These are phyloP conservation scores for Merops nubicus DNA, from an alignment of 2,113 vertebrate genomes.

Conservation along the genomic window DNA sequence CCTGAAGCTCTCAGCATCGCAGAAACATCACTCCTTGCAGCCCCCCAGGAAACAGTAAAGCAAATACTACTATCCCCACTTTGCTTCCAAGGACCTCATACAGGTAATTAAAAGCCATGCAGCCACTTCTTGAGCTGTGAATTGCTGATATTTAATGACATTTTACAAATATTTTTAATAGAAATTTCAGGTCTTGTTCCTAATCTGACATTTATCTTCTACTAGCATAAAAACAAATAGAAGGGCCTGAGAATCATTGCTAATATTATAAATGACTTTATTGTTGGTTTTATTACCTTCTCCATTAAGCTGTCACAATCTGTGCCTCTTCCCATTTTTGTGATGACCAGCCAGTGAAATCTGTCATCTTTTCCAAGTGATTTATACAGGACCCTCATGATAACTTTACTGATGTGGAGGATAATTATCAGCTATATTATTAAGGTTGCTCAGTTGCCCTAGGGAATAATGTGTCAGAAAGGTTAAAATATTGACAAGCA, in stretches of 20 bases:
- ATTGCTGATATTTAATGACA: constrained; percentile 52
- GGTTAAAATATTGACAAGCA: constrained; percentile 69
- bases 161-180: constrained; percentile 69
- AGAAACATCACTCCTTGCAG: background rate
- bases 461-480: constrained; percentile 44
- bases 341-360: constrained; percentile 19
- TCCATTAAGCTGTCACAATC: constrained; percentile 48
- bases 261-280: constrained; percentile 52
- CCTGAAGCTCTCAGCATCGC: background rate
- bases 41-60: background rate
- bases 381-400: constrained; percentile 46
- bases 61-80: background rate
- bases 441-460: constrained; percentile 54
- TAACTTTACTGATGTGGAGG: constrained; percentile 58
- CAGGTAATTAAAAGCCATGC: constrained; percentile 1
- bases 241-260: constrained; percentile 22
- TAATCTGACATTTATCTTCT: constrained; percentile 66
- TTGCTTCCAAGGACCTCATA: background rate
- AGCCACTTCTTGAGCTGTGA: background rate
- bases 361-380: constrained; percentile 50
- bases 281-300: constrained; percentile 59
- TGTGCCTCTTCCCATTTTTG: background rate
- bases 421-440: constrained; percentile 66
- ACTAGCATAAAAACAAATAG: constrained; percentile 62
- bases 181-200: constrained; percentile 55